Conservation (phyloP, 2,888 invertebrate species). For the Chelonus formosanus region DNA sequence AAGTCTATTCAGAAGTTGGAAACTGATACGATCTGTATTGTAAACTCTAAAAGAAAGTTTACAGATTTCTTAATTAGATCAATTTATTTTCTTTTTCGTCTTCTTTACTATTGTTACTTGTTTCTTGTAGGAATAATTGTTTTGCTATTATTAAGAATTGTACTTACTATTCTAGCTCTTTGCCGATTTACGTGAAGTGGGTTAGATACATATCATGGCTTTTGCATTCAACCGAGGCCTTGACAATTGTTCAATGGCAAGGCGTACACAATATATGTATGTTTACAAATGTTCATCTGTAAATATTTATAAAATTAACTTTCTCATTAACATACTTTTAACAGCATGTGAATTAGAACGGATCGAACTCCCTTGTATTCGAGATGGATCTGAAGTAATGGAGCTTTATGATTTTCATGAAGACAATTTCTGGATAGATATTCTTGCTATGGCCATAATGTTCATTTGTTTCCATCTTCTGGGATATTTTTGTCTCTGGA, state of each 20-base stretch:
- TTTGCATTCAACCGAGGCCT: conserved; percentile 85
- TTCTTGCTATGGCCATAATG: conserved; percentile 73
- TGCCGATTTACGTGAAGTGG: conserved; percentile 79
- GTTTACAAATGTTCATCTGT: conserved; percentile 46
- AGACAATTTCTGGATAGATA: conserved; percentile 72
- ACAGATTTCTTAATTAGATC: too few species aligned
- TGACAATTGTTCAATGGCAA: conserved; percentile 84
- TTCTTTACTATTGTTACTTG: too few species aligned
- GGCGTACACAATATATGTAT: conserved; percentile 79
- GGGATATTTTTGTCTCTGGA: conserved; percentile 75
- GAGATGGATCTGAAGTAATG: conserved; percentile 77
- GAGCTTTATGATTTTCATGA: conserved; percentile 77
- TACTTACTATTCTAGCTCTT: conserved; percentile 68
- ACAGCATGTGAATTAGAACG: conserved; percentile 72
- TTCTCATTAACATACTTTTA: conserved; percentile 3
- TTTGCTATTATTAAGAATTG: not conserved
- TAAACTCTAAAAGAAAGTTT: too few species aligned
- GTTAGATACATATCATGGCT: conserved; percentile 85
- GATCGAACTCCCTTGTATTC: conserved; percentile 76
- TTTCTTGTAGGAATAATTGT: not conserved
- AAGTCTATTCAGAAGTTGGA: too few species aligned
- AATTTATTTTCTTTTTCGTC: too few species aligned
- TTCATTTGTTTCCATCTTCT: conserved; percentile 76
- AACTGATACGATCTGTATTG: too few species aligned
- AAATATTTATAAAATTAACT: not conserved